A percentile compares a stretch with the other conserved stretches of the same genome.
These are phyloP conservation scores for Muscidifurax raptorellus DNA, from an alignment of 1,140 invertebrate species.

Conservation along the genomic window DNA sequence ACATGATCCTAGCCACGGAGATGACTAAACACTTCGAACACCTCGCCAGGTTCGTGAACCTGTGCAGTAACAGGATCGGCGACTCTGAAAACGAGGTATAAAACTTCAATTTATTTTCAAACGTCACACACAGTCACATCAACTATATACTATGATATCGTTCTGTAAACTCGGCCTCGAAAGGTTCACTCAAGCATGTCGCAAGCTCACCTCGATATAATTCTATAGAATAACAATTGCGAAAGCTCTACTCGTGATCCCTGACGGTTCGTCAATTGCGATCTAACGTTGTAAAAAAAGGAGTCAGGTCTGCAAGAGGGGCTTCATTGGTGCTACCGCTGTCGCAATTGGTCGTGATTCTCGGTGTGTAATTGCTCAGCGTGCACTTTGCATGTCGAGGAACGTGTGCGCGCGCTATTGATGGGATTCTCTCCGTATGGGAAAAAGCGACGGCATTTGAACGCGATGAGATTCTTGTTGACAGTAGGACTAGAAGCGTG, in stretches of 20 bases:
- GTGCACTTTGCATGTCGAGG: neutral
- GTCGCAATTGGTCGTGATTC: neutral
- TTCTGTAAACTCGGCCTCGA: neutral
- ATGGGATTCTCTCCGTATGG: neutral
- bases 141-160: neutral
- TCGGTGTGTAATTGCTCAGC: neutral
- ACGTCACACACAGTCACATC: neutral
- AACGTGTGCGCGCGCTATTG: neutral
- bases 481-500: no score
- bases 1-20: conserved; percentile 96
- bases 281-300: neutral
- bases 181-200: neutral
- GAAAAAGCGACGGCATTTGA: neutral
- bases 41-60: conserved; percentile 93
- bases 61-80: conserved; percentile 77
- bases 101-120: neutral
- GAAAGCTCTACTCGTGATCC: neutral
- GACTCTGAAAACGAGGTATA: neutral
- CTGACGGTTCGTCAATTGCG: neutral
- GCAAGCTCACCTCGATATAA: neutral
- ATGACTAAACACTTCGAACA: conserved; percentile 98
- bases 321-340: neutral
- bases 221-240: conserved; percentile 2
- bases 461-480: no score
- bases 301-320: neutral